Base-by-base conservation (phyloP, 1,140 invertebrate genomes). In the Periplaneta americana region DNA sequence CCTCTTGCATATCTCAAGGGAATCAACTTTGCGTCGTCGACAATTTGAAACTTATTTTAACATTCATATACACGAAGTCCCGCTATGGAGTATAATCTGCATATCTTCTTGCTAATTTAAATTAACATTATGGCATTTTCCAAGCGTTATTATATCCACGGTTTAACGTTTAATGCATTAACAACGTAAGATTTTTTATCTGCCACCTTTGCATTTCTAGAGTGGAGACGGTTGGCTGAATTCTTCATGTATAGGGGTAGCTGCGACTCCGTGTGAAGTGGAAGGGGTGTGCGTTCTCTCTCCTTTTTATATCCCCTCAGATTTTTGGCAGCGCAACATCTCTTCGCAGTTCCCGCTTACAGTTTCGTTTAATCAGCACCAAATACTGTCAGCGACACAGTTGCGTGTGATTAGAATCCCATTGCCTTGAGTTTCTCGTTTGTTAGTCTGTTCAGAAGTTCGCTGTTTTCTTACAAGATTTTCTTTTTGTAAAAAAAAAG, bases 31-130 rank as follows among this genome's bases (percentile, higher is more conserved):
- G 86, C 86, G 86, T 86, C 86, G 86, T 86, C 87, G 87, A 88
- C 87, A 88, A 88, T 88, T 88, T 88, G 86, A 88, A 88, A 88
- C 86, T 88, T 88, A 88, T 88, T 88, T 88, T 88, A 88, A 88
- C 87, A 88, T 88, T 88, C 87, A 88, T 88, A 87, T 87, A 86
- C 83, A 84, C 85, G 84, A 84, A 84, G 84, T 83, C 32, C 39
- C 31, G 22, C 34, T 35, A 66, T 78, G 48, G 36, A 74, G 75
- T 66, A 48, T 82, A 83, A 84, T 84, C 84, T 83, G 82, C 83
- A 84, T 85, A 82, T 85, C 84, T 84, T 85, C 74, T 81, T 78
- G 80, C 82, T 48, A 82, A 78, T 80, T 83, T 82, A 83, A 82
- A 81, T 81, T 82, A 84, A 84, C 82, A 83, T 83, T 82, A 80